phyloP scores from a whole-genome alignment of 2,888 invertebrate species.

The Cremastobaeus sp. region DNA sequence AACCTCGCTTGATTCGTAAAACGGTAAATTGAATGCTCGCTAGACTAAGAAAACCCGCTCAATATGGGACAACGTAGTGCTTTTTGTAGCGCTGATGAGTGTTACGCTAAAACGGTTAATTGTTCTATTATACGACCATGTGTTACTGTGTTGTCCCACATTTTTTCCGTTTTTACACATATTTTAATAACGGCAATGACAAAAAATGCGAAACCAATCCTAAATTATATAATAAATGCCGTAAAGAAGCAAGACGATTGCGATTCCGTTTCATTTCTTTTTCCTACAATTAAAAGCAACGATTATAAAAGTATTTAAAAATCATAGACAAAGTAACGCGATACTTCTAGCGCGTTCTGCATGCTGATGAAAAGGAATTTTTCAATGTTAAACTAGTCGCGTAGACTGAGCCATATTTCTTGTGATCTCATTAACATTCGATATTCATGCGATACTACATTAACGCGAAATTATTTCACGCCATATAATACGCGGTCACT shows the following conservation, averaged over 20 bases:
- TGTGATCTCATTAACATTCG: conserved; percentile 28
- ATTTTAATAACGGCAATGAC: conserved; percentile 12
- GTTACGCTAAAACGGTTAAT: conserved; percentile 45
- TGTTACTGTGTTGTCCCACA: conserved; percentile 23
- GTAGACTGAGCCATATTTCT: conserved; percentile 1
- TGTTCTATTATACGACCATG: conserved; percentile 32
- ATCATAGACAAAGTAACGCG: conserved; percentile 12
- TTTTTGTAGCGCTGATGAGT: conserved; percentile 17
- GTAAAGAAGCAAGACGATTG: too few species aligned
- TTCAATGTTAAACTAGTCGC: conserved; percentile 19
- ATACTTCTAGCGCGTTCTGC: conserved; percentile 28
- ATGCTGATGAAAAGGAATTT: conserved; percentile 19
- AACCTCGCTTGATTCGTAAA: conserved; percentile 27
- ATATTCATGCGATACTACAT: conserved; percentile 30
- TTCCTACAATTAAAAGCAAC: background rate
- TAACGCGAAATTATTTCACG: conserved; percentile 35
- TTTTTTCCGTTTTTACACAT: conserved; percentile 24
- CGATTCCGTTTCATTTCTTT: background rate
- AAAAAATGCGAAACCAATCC: conserved; percentile 4
- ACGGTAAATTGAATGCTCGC: conserved; percentile 24
- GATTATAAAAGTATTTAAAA: conserved; percentile 19
- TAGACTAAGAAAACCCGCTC: conserved; percentile 30
- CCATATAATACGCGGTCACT: conserved; percentile 11
- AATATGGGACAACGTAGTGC: conserved; percentile 30
- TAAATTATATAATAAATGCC: conserved; percentile 15